A percentile compares a stretch with the other conserved stretches of the same genome.
phyloP scores from a whole-genome alignment of 2,113 vertebrate species.

The Chionomys nivalis region DNA sequence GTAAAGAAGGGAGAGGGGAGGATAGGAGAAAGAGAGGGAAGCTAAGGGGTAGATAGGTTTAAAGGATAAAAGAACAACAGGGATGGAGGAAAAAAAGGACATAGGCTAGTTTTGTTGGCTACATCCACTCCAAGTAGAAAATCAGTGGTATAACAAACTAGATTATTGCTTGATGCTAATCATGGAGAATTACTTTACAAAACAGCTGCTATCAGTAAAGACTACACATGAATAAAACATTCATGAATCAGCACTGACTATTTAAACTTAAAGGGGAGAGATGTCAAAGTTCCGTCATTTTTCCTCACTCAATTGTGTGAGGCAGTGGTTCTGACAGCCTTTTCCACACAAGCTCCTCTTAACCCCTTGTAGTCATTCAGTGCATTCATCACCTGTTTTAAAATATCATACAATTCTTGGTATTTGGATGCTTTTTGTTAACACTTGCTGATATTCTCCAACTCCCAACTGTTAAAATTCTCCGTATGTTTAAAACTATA shows the following conservation, averaged over 20 bases:
- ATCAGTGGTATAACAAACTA: background rate
- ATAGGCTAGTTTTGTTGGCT: background rate
- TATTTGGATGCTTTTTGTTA: background rate
- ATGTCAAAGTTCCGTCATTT: background rate
- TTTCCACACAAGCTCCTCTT: background rate
- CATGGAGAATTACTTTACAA: background rate
- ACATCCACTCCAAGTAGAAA: background rate
- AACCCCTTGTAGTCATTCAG: background rate
- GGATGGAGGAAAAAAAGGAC: background rate
- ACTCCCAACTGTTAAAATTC: background rate
- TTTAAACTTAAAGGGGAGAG: background rate
- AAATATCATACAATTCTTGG: background rate
- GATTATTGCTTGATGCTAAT: background rate
- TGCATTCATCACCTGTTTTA: background rate
- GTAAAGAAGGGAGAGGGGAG: too few relatives aligned
- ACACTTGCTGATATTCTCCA: background rate
- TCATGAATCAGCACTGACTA: background rate
- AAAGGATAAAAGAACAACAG: background rate
- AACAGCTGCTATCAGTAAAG: background rate
- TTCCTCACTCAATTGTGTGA: background rate
- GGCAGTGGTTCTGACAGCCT: background rate
- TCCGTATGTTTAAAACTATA: background rate
- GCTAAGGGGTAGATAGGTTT: background rate
- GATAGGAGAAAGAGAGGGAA: accelerated
- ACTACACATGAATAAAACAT: background rate